Conservation (phyloP, 2,888 invertebrate genomes). For the Rhimphoctona megacephalus region DNA sequence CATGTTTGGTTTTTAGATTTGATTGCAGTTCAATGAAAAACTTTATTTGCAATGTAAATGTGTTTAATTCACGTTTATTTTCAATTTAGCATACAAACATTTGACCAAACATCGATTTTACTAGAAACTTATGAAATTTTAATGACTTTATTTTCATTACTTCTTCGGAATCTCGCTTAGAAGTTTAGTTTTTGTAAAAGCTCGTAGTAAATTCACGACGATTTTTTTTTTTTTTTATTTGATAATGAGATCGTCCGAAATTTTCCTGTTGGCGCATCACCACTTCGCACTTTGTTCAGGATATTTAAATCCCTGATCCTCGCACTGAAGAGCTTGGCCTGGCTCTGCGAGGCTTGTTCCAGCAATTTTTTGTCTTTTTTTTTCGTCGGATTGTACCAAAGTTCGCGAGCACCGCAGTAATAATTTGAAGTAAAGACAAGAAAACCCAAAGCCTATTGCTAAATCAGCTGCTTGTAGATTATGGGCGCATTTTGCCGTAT, state of each 20-base stretch:
- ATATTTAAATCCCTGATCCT: conserved; percentile 48
- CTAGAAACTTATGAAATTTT: background rate
- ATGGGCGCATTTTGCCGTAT: conserved; percentile 43
- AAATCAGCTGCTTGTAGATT: conserved; percentile 66
- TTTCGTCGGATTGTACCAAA: conserved; percentile 52
- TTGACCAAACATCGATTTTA: no score
- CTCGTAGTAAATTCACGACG: no score
- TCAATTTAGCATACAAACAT: no score
- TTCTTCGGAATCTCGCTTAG: background rate
- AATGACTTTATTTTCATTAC: background rate
- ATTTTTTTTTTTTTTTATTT: background rate
- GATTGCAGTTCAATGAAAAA: background rate
- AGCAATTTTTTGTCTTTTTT: conserved; percentile 19
- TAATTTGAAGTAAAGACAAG: conserved; percentile 10
- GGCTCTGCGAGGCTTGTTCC: conserved; percentile 64
- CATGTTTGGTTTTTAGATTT: no score
- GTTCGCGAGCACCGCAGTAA: conserved; percentile 64
- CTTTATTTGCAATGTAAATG: background rate
- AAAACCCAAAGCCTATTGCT: conserved; percentile 54
- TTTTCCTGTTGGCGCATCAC: conserved; percentile 63
- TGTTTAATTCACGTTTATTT: no score
- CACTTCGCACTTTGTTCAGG: conserved; percentile 68
- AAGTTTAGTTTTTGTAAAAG: background rate
- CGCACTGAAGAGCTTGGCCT: conserved; percentile 68
- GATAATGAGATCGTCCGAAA: conserved; percentile 63